A percentile compares a stretch with the other conserved stretches of the same genome.
These are phyloP conservation scores for Pteromalus puparum DNA, from an alignment of 1,140 invertebrate genomes.

Conservation along the genomic window DNA sequence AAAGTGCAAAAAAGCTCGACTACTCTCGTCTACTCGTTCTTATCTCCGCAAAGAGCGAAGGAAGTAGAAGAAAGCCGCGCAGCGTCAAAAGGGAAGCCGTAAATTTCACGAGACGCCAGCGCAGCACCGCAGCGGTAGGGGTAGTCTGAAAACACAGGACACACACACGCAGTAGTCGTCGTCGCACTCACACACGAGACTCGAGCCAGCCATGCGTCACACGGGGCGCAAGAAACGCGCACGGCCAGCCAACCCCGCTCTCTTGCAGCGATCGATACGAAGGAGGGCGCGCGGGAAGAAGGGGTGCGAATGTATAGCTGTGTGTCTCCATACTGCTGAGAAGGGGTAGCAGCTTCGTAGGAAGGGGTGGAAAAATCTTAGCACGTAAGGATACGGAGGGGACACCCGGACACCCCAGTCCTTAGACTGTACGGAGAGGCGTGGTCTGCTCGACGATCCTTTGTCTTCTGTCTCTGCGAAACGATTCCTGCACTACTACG, in stretches of 20 bases:
- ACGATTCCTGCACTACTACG: too few species aligned
- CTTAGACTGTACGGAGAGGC: constrained; percentile 72
- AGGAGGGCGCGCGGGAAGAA: constrained; percentile 60
- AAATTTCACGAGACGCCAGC: constrained; percentile 45
- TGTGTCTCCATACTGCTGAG: constrained; percentile 7
- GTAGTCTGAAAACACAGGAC: constrained; percentile 17
- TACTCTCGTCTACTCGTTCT: too few species aligned
- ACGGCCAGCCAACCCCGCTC: not conserved
- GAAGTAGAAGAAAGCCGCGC: constrained; percentile 2
- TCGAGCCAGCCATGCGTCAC: constrained; percentile 52
- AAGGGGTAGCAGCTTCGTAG: constrained; percentile 60
- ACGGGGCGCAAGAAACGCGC: not conserved
- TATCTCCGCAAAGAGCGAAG: too few species aligned
- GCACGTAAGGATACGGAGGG: constrained; percentile 52
- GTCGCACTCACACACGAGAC: not conserved
- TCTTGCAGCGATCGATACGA: constrained; percentile 42
- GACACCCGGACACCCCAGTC: constrained; percentile 62
- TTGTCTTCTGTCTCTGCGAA: too few species aligned
- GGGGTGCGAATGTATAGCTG: constrained; percentile 65
- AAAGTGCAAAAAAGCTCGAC: too few species aligned
- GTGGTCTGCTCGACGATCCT: constrained; percentile 62
- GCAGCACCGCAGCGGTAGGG: not conserved
- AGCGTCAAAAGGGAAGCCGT: constrained; percentile 39
- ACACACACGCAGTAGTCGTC: too few species aligned
- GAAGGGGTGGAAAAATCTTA: constrained; percentile 71